phyloP scores from a whole-genome alignment of 2,888 invertebrate genomes.

The Dyspetes luteomarginatus region DNA sequence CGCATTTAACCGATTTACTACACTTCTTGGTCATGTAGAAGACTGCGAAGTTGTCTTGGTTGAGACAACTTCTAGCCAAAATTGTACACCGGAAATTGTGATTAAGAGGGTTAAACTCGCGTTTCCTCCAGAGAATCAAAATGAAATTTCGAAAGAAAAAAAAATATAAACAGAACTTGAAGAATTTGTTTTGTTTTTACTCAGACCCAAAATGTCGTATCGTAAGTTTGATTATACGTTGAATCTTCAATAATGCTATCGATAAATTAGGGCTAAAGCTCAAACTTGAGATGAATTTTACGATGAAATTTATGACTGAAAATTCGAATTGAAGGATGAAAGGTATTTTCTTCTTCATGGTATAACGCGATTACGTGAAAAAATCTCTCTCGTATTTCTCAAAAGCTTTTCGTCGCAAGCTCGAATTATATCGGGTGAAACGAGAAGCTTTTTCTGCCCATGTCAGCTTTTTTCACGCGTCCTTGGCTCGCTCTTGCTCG shows the following conservation, averaged over 20 bases:
- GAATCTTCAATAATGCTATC: too few relatives aligned
- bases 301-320: too few relatives aligned
- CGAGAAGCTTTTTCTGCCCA: slow-evolving; percentile 16
- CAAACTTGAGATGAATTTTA: too few relatives aligned
- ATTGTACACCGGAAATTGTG: not conserved
- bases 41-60: not conserved
- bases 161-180: not conserved
- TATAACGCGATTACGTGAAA: slow-evolving; percentile 34
- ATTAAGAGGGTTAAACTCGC: not conserved
- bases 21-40: not conserved
- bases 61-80: not conserved
- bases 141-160: not conserved
- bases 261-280: too few relatives aligned
- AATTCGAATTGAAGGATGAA: too few relatives aligned
- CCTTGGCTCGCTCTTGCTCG: not conserved
- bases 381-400: slow-evolving; percentile 24
- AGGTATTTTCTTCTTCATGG: slow-evolving; percentile 9
- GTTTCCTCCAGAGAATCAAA: not conserved
- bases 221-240: too few relatives aligned
- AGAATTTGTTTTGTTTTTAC: too few relatives aligned
- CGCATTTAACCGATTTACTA: not conserved
- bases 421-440: slow-evolving; percentile 51
- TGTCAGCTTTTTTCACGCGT: slow-evolving; percentile 14
- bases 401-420: not conserved
- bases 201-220: too few relatives aligned